Conservation (phyloP, 2,888 invertebrate genomes). For the Anthrax anthrax region DNA sequence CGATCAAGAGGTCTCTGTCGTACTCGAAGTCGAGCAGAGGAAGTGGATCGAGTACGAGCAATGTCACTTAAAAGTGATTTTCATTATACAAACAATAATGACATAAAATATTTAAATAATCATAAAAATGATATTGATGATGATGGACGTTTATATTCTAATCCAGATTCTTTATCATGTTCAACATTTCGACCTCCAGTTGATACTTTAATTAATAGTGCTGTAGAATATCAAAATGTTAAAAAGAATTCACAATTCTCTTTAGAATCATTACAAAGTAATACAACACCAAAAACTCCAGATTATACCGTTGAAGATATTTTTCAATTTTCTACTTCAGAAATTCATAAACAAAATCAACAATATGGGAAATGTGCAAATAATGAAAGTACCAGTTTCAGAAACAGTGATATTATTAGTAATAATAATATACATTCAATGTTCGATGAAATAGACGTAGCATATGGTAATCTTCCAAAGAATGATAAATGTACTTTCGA, state of each 20-base stretch:
- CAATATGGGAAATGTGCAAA: background rate
- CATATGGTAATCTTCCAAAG: background rate
- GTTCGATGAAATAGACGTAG: constrained; percentile 4
- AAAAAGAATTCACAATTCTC: constrained; percentile 31
- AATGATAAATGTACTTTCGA: constrained; percentile 18
- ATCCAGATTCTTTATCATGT: constrained; percentile 13
- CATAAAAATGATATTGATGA: constrained; percentile 19
- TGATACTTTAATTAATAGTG: constrained; percentile 15
- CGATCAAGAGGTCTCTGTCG: constrained; percentile 41
- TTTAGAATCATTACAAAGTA: constrained; percentile 31
- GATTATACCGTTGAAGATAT: constrained; percentile 23
- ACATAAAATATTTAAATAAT: constrained; percentile 19
- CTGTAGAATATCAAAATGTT: constrained; percentile 24
- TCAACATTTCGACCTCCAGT: constrained; percentile 27
- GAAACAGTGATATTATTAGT: background rate
- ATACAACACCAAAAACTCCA: constrained; percentile 30
- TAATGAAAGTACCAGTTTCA: background rate
- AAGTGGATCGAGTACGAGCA: constrained; percentile 10
- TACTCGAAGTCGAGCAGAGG: constrained; percentile 30
- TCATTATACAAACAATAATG: constrained; percentile 14
- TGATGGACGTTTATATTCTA: constrained; percentile 28
- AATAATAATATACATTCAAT: constrained; percentile 9
- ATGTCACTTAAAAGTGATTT: constrained; percentile 12
- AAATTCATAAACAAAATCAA: constrained; percentile 22
- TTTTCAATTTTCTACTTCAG: constrained; percentile 30